A percentile compares a stretch with the other conserved stretches of the same genome.
These are phyloP conservation scores for Monochamus saltuarius DNA, from an alignment of 1,140 invertebrate genomes.

Conservation along the genomic window DNA sequence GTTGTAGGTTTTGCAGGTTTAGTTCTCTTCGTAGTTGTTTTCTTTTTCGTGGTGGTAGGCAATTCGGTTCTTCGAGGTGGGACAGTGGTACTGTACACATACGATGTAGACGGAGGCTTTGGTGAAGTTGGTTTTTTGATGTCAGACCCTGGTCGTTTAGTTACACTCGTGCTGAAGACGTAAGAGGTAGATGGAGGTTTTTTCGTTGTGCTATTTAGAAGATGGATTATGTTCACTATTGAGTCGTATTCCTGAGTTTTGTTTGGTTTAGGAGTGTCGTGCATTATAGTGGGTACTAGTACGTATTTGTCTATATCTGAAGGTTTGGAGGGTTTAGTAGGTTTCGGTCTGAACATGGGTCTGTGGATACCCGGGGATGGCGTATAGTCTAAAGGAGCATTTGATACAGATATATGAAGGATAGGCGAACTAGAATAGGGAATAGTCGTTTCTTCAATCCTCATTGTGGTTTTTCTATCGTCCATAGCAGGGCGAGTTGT, in stretches of 20 bases:
- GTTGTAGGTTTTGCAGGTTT: slow-evolving; percentile 24
- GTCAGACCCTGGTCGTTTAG: slow-evolving; percentile 23
- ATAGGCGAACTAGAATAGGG: slow-evolving; percentile 35
- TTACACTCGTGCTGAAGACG: slow-evolving; percentile 35
- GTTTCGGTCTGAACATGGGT: slow-evolving; percentile 46
- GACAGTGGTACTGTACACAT: slow-evolving; percentile 59
- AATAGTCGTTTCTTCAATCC: slow-evolving; percentile 38
- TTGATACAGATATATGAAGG: slow-evolving; percentile 45
- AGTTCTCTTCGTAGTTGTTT: slow-evolving; percentile 12
- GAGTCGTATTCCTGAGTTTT: slow-evolving; percentile 50
- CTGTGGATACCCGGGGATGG: slow-evolving; percentile 33
- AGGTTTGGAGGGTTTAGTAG: slow-evolving; percentile 31
- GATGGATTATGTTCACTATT: slow-evolving; percentile 53
- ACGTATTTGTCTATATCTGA: slow-evolving; percentile 50
- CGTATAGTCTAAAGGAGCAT: slow-evolving; percentile 41
- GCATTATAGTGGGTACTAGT: slow-evolving; percentile 57
- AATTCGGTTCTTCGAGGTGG: slow-evolving; percentile 38
- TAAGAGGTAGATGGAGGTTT: slow-evolving; percentile 42
- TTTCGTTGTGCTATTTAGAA: slow-evolving; percentile 47
- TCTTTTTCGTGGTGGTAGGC: slow-evolving; percentile 12
- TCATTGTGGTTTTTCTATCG: slow-evolving; percentile 40
- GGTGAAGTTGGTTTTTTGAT: slow-evolving; percentile 40
- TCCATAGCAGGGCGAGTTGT: slow-evolving; percentile 41
- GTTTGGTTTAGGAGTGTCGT: slow-evolving; percentile 49
- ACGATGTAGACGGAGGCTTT: slow-evolving; percentile 60